These are phyloP conservation scores for Lepus townsendii DNA, from an alignment of 2,797 vertebrate species.

Conservation along the genomic window DNA sequence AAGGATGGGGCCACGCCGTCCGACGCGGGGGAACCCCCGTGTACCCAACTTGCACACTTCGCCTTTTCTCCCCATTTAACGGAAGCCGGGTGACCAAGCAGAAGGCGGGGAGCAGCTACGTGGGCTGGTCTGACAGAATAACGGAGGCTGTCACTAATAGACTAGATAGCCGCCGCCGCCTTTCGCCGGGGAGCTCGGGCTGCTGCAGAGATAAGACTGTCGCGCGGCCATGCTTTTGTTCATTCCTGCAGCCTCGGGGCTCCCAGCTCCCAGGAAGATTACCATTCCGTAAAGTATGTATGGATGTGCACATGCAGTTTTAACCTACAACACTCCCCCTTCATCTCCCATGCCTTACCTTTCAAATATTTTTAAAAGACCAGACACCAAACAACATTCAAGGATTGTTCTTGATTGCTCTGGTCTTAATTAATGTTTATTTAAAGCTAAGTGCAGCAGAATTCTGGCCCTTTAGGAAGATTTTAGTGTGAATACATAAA, in stretches of 20 bases:
- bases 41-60: background rate
- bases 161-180: conserved; percentile 57
- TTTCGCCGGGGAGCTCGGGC: conserved; percentile 59
- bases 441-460: conserved; percentile 53
- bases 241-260: conserved; percentile 33
- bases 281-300: conserved; percentile 30
- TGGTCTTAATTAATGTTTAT: conserved; percentile 46
- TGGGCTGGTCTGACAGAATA: conserved; percentile 65
- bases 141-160: conserved; percentile 71
- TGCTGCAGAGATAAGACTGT: conserved; percentile 67
- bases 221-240: conserved; percentile 79
- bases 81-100: conserved; percentile 45
- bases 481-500: conserved; percentile 45
- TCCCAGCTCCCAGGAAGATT: conserved; percentile 56
- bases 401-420: background rate
- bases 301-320: background rate
- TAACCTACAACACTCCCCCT: background rate
- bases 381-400: background rate
- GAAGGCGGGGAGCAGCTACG: conserved; percentile 33
- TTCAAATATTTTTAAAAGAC: conserved; percentile 50
- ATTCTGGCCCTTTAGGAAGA: conserved; percentile 12
- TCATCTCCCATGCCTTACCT: background rate
- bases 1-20: background rate
- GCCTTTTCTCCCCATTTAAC: background rate
- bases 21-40: background rate